phyloP scores from a whole-genome alignment of 2,888 invertebrate species.

The Lochmaea capreae region DNA sequence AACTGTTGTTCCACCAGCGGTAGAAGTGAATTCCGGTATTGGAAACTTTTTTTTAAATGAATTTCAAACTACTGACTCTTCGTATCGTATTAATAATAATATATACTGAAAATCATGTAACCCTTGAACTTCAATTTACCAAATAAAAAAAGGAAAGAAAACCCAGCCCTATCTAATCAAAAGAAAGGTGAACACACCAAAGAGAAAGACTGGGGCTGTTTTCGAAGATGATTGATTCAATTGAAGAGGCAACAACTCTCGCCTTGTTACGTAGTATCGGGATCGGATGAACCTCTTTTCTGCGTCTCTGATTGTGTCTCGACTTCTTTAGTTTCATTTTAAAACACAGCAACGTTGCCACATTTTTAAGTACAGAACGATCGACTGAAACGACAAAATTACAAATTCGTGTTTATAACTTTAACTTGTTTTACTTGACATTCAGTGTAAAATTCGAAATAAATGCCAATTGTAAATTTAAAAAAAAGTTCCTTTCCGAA shows the following conservation, averaged over 20 bases:
- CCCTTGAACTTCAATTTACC: conserved; percentile 7
- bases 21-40: not conserved
- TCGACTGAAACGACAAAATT: not conserved
- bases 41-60: too few relatives aligned
- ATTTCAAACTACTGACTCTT: too few relatives aligned
- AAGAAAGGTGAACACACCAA: conserved; percentile 33
- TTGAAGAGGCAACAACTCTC: conserved; percentile 36
- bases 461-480: not conserved
- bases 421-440: too few relatives aligned
- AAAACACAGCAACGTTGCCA: not conserved
- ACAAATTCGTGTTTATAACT: too few relatives aligned
- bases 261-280: conserved; percentile 26
- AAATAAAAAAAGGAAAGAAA: not conserved
- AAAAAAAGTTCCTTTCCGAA: not conserved
- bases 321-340: conserved; percentile 49
- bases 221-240: conserved; percentile 37
- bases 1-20: not conserved
- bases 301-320: conserved; percentile 50
- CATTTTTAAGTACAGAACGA: not conserved
- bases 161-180: conserved; percentile 29
- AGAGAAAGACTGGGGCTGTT: conserved; percentile 25
- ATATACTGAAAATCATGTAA: not conserved
- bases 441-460: not conserved
- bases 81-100: too few relatives aligned
- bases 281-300: conserved; percentile 50